Evolutionary conservation across 1,140 invertebrate species (phyloP).

Genomic region (Chrysomallon squamiferum): DNA sequence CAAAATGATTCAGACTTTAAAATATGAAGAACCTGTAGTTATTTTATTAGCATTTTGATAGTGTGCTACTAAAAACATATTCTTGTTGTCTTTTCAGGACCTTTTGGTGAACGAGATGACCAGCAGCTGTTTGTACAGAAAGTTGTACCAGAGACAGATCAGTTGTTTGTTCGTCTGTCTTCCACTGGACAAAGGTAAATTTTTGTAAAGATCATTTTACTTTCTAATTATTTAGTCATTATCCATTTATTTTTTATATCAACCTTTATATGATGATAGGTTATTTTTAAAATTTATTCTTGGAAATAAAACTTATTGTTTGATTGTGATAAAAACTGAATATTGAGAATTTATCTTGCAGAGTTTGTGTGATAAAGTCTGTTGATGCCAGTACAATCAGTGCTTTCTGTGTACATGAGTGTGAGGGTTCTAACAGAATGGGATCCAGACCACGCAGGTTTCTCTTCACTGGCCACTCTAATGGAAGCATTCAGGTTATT

Average conservation of each 20-base stretch:
- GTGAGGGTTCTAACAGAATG: constrained; percentile 89
- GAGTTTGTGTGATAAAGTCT: constrained; percentile 93
- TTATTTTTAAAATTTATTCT: background rate
- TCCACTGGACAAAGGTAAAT: constrained; percentile 89
- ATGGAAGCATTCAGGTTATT: constrained; percentile 83
- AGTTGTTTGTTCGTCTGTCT: constrained; percentile 90
- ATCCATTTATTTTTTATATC: background rate
- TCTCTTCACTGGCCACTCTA: constrained; percentile 93
- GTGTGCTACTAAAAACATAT: too few relatives aligned
- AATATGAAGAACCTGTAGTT: too few relatives aligned
- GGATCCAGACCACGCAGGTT: constrained; percentile 88
- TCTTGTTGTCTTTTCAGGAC: constrained; percentile 68
- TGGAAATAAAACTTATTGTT: too few relatives aligned
- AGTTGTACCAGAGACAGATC: constrained; percentile 94
- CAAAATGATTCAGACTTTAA: too few relatives aligned
- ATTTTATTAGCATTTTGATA: too few relatives aligned
- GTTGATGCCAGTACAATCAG: constrained; percentile 94
- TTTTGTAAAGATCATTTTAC: background rate
- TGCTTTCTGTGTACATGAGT: constrained; percentile 96
- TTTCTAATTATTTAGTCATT: background rate
- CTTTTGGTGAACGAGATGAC: constrained; percentile 96
- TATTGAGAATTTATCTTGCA: too few relatives aligned
- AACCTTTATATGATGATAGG: background rate
- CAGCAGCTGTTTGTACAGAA: constrained; percentile 98
- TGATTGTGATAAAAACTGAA: too few relatives aligned